phyloP scores from a whole-genome alignment of 2,888 invertebrate species.

The Scaptomyza reducta region DNA sequence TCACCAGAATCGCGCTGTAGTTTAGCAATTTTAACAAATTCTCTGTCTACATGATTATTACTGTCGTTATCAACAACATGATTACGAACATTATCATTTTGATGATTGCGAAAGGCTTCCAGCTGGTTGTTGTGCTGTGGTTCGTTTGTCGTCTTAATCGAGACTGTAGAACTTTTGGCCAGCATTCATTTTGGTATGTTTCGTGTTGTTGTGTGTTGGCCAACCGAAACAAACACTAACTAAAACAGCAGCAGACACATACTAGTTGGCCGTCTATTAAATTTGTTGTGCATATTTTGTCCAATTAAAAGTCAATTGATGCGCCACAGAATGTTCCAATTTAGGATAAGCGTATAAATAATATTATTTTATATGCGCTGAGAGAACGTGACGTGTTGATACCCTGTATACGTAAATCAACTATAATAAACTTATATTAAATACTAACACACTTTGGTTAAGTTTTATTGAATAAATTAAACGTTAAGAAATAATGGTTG shows the following conservation, averaged over 20 bases:
- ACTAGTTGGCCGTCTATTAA: conserved; percentile 43
- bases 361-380: not conserved
- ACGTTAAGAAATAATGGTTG: too few relatives aligned
- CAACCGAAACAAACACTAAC: conserved; percentile 62
- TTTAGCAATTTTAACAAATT: conserved; percentile 28
- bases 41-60: conserved; percentile 29
- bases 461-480: too few relatives aligned
- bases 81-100: conserved; percentile 36
- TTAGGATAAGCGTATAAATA: conserved; percentile 24
- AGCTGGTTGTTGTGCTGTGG: conserved; percentile 61
- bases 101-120: conserved; percentile 41
- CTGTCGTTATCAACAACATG: conserved; percentile 49
- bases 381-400: not conserved
- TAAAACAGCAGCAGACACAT: conserved; percentile 49
- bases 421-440: too few relatives aligned
- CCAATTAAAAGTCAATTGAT: conserved; percentile 72
- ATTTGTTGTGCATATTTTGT: conserved; percentile 44
- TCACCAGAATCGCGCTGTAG: conserved; percentile 11
- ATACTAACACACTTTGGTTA: too few relatives aligned
- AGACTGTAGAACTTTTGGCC: conserved; percentile 59
- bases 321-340: conserved; percentile 43
- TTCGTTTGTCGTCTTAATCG: conserved; percentile 72
- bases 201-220: conserved; percentile 59
- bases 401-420: not conserved
- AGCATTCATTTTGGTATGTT: conserved; percentile 39